Base-by-base conservation (phyloP, 2,797 vertebrate species). In the Mastacembelus armatus region DNA sequence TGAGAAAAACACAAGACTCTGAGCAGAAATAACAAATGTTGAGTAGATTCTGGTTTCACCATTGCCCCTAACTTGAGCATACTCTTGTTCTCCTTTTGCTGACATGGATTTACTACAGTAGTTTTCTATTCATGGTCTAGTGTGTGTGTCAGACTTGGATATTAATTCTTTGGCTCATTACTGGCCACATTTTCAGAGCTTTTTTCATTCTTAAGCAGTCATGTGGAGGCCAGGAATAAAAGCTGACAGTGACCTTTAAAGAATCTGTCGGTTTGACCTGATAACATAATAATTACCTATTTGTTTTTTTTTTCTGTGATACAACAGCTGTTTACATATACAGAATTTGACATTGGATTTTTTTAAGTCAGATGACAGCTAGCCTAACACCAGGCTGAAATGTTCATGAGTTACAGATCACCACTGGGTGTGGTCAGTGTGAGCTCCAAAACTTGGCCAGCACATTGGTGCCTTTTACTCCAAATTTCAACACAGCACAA, bases 11-110 rank as follows among this genome's bases (percentile, higher is more conserved):
- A 0, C 22, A 49, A 40, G 32, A 78, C 64, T 60, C 42, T 1
- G 65, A 74, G 72, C 74, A 59, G 64, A 51, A 70, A 33, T 45
- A 54, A 74, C 35, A 29, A 27, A 59, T 0, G 14, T 16, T 2
- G 19, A 52, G 27, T 30, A 11, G 15, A 15, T 49, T 54, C 32
- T 18, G 6, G 38, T 57, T 52, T 45, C 12, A 29, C 18, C 14
- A 47, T 15, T 39, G 11, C 18, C 19, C 0, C 19, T 18, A 5
- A 44, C 73, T 14, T 2, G 7, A 64, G 32, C 50, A 16, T 22
- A 27, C 15, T 18, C 35, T 11, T n/a, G n/a, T n/a, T n/a, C 67
- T 66, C 1, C 11, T 44, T 29, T 18, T 19, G 14, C 0, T 32
- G 1, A 57, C 26, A 39, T 19, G n/a, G 38, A 29, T 45, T 51